These are phyloP conservation scores for Oligia fasciuncula DNA, from an alignment of 2,888 invertebrate genomes.

Conservation along the genomic window DNA sequence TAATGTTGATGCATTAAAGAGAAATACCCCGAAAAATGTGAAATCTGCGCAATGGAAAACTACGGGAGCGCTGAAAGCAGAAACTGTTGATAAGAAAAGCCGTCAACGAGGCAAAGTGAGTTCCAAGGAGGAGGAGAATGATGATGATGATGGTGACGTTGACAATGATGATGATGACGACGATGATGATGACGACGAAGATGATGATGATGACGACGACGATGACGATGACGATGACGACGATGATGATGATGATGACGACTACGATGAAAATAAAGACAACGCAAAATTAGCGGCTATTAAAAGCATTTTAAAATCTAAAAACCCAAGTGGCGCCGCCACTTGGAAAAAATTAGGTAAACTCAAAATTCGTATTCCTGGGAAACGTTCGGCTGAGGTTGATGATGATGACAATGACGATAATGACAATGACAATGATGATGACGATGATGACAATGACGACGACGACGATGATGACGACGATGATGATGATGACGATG, in stretches of 20 bases:
- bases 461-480: conserved; percentile 83
- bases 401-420: conserved; percentile 85
- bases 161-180: conserved; percentile 75
- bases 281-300: conserved; percentile 74
- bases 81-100: conserved; percentile 64
- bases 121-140: conserved; percentile 57
- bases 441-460: conserved; percentile 71
- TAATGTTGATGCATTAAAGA: conserved; percentile 69
- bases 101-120: conserved; percentile 57
- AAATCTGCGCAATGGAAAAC: conserved; percentile 77
- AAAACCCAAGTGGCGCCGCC: conserved; percentile 66
- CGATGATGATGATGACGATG: conserved; percentile 84
- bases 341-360: conserved; percentile 72
- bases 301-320: conserved; percentile 69
- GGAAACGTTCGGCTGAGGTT: conserved; percentile 71
- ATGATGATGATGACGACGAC: conserved; percentile 71
- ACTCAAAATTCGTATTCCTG: conserved; percentile 71
- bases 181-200: conserved; percentile 81
- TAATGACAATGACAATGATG: conserved; percentile 72
- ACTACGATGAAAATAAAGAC: conserved; percentile 80
- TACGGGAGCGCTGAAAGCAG: conserved; percentile 81
- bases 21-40: conserved; percentile 64
- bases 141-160: conserved; percentile 78
- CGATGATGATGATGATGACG: conserved; percentile 66
- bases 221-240: conserved; percentile 81